Conservation (phyloP, 2,888 invertebrate species). For the Cataglyphis albicans region DNA sequence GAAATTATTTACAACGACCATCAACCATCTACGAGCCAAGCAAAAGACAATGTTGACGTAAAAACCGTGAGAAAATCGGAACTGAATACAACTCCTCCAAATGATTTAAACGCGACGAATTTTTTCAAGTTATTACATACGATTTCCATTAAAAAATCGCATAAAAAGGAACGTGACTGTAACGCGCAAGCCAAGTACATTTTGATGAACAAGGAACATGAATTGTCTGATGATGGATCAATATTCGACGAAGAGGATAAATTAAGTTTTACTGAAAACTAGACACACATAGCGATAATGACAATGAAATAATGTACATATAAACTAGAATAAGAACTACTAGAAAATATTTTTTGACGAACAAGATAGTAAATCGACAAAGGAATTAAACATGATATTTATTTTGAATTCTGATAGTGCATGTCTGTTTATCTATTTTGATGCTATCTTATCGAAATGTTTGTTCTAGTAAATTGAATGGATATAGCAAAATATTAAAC, state of each 20-base stretch:
- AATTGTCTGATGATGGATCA: constrained; percentile 81
- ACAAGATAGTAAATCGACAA: not conserved
- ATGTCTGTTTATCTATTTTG: not conserved
- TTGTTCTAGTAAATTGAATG: not conserved
- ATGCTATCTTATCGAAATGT: not conserved
- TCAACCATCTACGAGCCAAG: constrained; percentile 68
- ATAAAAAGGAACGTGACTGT: constrained; percentile 77
- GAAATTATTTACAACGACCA: not conserved
- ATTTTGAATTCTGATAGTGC: not conserved
- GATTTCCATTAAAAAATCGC: constrained; percentile 82
- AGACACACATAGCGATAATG: not conserved
- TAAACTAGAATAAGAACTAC: not conserved
- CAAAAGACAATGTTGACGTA: not conserved
- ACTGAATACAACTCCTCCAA: constrained; percentile 78
- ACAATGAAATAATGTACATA: constrained; percentile 9
- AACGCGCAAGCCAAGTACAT: constrained; percentile 48
- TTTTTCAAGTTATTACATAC: constrained; percentile 75
- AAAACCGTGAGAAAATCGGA: not conserved
- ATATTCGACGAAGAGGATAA: constrained; percentile 77
- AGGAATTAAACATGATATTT: not conserved
- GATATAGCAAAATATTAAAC: constrained; percentile 8
- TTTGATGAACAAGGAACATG: constrained; percentile 58
- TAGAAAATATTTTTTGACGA: not conserved
- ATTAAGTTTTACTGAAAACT: not conserved
- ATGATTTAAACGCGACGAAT: constrained; percentile 73